These are phyloP conservation scores for Rhipidura dahli DNA, from an alignment of 2,113 vertebrate species.

Conservation along the genomic window DNA sequence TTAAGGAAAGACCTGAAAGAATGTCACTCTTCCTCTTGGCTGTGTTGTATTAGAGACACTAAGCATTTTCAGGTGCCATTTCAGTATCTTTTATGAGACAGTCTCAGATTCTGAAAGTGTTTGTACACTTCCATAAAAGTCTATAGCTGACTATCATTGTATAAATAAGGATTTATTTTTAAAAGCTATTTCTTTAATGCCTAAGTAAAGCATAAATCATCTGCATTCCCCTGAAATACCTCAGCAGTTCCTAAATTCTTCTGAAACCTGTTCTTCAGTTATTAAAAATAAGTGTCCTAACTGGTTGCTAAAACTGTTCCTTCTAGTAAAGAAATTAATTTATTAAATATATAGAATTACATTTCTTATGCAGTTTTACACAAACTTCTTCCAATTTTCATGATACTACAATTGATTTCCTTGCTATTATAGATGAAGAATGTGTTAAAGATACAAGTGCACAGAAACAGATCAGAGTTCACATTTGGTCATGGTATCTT, in stretches of 20 bases:
- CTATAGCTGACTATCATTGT: background rate
- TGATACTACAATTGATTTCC: background rate
- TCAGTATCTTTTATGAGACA: background rate
- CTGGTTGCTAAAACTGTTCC: background rate
- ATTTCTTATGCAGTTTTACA: background rate
- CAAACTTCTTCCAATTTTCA: background rate
- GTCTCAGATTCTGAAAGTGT: background rate
- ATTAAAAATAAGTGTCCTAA: background rate
- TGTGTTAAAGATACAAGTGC: background rate
- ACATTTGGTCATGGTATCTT: background rate
- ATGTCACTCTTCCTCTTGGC: background rate
- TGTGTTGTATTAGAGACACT: background rate
- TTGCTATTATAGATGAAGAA: background rate
- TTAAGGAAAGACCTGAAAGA: background rate
- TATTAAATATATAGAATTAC: background rate
- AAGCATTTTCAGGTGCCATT: background rate
- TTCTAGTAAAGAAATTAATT: background rate
- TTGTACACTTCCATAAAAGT: background rate
- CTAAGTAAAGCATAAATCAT: background rate
- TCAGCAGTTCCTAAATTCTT: background rate
- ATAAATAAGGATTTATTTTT: background rate
- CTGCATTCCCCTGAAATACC: background rate
- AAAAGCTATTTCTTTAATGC: background rate
- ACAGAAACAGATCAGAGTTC: background rate
- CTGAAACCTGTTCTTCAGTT: background rate